Conservation (phyloP, 1,140 invertebrate genomes). For the Mya arenaria region DNA sequence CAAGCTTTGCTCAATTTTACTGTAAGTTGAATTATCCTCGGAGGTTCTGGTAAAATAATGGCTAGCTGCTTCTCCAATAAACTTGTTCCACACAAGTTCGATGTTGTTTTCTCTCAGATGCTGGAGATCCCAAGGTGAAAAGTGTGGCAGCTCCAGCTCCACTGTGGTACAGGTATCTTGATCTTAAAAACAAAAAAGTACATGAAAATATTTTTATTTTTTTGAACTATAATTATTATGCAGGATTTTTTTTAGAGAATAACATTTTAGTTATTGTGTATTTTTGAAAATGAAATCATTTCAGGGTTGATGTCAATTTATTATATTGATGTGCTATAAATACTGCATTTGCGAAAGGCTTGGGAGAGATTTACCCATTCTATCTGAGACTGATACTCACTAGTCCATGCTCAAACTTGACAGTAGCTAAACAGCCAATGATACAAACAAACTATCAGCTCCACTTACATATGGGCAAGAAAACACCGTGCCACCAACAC, state of each 20-base stretch:
- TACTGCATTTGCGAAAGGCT: too few species aligned
- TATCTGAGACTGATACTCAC: too few species aligned
- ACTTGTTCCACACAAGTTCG: slow-evolving; percentile 17
- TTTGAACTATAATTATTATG: background rate
- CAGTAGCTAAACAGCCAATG: too few species aligned
- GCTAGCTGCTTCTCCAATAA: background rate
- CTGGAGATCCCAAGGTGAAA: background rate
- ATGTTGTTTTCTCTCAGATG: background rate
- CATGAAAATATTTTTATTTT: background rate
- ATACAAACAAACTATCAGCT: too few species aligned
- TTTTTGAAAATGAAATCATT: background rate
- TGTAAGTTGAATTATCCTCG: background rate
- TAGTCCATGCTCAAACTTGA: too few species aligned
- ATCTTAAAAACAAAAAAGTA: background rate
- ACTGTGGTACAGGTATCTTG: background rate
- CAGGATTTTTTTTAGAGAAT: background rate
- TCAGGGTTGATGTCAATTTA: background rate
- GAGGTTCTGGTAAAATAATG: background rate
- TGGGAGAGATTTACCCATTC: too few species aligned
- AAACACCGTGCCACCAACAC: too few species aligned
- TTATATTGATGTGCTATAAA: too few species aligned
- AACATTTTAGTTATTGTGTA: too few species aligned
- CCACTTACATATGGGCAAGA: too few species aligned
- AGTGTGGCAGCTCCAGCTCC: slow-evolving; percentile 2
- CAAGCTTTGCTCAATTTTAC: background rate